Percentiles rank a stretch among this genome's conserved stretches.
Evolutionary conservation across 1,140 invertebrate species (phyloP).

Genomic region (Drosophila quadrilineata): DNA sequence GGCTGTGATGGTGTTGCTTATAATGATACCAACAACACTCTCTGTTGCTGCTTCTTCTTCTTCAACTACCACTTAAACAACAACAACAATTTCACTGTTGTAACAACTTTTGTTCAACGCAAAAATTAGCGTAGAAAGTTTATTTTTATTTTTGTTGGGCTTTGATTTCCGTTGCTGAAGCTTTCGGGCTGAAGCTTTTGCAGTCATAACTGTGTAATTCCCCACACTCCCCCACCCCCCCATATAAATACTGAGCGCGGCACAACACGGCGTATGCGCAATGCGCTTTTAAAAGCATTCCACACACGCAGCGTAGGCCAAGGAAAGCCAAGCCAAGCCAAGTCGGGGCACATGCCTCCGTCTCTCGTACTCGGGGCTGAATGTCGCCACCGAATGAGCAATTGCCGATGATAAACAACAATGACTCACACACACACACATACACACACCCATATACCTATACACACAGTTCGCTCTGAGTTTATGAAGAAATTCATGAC

Average conservation of each 20-base stretch:
- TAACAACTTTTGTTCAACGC: conserved; percentile 44
- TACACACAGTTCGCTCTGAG: background rate
- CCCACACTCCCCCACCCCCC: background rate
- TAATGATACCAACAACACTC: conserved; percentile 62
- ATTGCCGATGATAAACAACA: conserved; percentile 47
- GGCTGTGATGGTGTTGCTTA: conserved; percentile 46
- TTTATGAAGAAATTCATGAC: no score
- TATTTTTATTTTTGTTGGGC: conserved; percentile 14
- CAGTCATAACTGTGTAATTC: conserved; percentile 10
- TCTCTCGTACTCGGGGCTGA: no score
- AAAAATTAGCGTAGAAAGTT: conserved; percentile 70
- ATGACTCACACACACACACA: conserved; percentile 45
- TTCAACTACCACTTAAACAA: background rate
- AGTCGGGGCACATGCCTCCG: no score
- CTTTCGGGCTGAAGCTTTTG: conserved; percentile 26
- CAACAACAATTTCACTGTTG: conserved; percentile 55
- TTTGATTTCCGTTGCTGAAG: conserved; percentile 38
- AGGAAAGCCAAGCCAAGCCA: no score
- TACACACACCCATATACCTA: background rate
- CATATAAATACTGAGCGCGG: no score
- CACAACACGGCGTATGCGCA: conserved; percentile 71
- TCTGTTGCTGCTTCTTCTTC: no score
- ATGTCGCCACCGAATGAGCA: no score
- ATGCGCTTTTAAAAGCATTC: conserved; percentile 59
- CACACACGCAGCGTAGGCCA: conserved; percentile 54